These are phyloP conservation scores for Pseudococcus longispinus DNA, from an alignment of 2,888 invertebrate genomes.

Conservation along the genomic window DNA sequence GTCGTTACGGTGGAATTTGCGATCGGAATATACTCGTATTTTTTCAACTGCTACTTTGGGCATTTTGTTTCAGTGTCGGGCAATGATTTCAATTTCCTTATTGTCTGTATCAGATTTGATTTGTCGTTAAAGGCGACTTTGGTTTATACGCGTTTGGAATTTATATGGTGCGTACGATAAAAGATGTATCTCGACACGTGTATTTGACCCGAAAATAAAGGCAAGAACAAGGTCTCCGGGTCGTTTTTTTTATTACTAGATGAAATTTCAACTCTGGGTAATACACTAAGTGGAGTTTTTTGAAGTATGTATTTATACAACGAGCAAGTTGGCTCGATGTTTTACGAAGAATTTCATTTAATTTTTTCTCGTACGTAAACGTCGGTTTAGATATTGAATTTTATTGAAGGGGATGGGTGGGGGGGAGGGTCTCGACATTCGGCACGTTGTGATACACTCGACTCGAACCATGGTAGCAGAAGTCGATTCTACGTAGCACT, in stretches of 20 bases:
- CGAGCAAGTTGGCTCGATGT: background rate
- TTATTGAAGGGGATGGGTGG: no score
- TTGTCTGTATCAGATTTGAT: conserved; percentile 5
- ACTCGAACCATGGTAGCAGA: background rate
- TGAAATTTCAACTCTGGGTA: background rate
- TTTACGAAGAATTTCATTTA: background rate
- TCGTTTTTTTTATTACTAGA: background rate
- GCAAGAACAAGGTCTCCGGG: background rate
- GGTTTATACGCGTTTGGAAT: conserved; percentile 1
- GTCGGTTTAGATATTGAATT: background rate
- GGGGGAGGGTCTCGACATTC: background rate
- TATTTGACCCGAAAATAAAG: background rate
- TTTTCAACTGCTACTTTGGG: background rate
- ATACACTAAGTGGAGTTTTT: background rate
- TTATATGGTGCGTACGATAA: conserved; percentile 48
- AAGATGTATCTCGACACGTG: background rate
- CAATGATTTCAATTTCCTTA: background rate
- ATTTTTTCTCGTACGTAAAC: background rate
- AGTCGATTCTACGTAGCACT: background rate
- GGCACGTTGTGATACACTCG: background rate
- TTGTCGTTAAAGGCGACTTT: background rate
- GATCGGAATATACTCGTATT: background rate
- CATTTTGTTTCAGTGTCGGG: background rate
- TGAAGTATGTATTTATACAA: background rate
- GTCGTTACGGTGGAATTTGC: background rate